Conservation (phyloP, 1,140 invertebrate species). For the Cepaea nemoralis region DNA sequence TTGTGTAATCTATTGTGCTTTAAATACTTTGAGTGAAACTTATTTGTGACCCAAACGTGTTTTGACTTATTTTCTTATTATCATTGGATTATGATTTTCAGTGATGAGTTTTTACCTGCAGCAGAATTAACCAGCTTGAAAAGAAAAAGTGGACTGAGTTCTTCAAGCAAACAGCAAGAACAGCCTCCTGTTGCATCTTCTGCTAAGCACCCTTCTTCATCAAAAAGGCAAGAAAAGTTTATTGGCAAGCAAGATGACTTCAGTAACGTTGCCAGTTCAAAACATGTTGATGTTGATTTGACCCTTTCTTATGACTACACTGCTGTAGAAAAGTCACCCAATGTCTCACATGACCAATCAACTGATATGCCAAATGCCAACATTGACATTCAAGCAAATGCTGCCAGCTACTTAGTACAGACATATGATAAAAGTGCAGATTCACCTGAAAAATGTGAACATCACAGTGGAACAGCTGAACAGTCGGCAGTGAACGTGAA, state of each 20-base stretch:
- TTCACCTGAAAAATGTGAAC: neutral
- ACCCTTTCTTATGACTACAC: neutral
- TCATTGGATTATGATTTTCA: neutral
- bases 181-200: neutral
- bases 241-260: neutral
- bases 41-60: too few species aligned
- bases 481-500: neutral
- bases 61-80: too few species aligned
- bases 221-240: neutral
- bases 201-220: neutral
- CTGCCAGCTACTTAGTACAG: neutral
- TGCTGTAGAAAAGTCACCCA: neutral
- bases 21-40: too few species aligned
- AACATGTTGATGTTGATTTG: neutral
- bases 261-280: neutral
- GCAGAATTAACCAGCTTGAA: neutral
- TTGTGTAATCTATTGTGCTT: too few species aligned
- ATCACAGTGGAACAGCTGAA: neutral
- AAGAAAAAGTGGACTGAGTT: neutral
- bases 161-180: neutral
- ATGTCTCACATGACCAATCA: neutral
- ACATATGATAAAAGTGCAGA: neutral
- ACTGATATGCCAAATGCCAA: neutral
- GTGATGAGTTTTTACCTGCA: conserved; percentile 6
- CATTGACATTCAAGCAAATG: neutral